Evolutionary conservation across 2,797 vertebrate species (phyloP).

Genomic region (Caiman crocodilus): DNA sequence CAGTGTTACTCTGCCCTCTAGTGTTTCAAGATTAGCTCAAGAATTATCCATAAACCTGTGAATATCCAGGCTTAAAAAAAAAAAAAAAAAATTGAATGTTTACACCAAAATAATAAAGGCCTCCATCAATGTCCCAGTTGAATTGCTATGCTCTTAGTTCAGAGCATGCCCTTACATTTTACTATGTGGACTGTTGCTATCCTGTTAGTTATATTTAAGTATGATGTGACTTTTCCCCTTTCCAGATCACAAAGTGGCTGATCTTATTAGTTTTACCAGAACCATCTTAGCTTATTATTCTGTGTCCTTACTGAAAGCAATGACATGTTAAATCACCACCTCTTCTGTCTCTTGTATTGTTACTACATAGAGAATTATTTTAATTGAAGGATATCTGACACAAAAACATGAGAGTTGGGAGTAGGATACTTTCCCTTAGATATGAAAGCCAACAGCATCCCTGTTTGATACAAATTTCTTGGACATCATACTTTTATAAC

Average conservation of each 20-base stretch:
- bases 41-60: not conserved
- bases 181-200: not conserved
- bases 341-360: not conserved
- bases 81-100: not conserved
- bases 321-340: not conserved
- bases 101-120: not conserved
- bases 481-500: not conserved
- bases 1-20: not conserved
- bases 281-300: not conserved
- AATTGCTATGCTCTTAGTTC: not conserved
- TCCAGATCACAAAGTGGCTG: not conserved
- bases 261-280: slow-evolving; percentile 4
- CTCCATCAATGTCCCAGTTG: not conserved
- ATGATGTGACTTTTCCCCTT: accelerated
- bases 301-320: not conserved
- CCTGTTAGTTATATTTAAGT: accelerated
- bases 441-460: not conserved
- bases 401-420: not conserved
- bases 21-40: not conserved
- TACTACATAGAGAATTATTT: slow-evolving; percentile 28
- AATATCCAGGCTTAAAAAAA: not conserved
- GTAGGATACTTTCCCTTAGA: not conserved
- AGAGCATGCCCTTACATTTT: not conserved
- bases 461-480: not conserved
- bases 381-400: slow-evolving; percentile 11